Percentiles rank a stretch among this genome's conserved stretches.
Evolutionary conservation across 2,113 vertebrate genomes (phyloP).

Genomic region (Bostrychus sinensis): DNA sequence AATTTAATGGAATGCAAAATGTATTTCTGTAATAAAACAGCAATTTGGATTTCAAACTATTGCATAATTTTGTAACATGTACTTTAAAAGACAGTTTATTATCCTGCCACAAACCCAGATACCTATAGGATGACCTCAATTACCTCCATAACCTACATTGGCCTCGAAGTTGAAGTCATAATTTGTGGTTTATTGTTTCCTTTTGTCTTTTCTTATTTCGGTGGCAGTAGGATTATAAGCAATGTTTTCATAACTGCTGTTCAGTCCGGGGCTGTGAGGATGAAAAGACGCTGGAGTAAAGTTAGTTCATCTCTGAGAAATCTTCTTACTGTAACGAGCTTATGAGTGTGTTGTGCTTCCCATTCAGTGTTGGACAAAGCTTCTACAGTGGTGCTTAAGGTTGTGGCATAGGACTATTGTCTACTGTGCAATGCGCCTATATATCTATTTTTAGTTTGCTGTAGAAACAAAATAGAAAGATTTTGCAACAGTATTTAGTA

Average conservation of each 20-base stretch:
- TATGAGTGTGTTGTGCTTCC: conserved; percentile 66
- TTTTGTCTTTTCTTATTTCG: background rate
- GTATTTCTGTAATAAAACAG: too few species aligned
- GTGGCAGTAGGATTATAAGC: background rate
- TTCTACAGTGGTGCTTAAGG: background rate
- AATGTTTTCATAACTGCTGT: conserved; percentile 14
- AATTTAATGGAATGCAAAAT: too few species aligned
- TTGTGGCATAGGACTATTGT: background rate
- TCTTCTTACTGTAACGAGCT: conserved; percentile 78
- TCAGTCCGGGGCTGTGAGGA: conserved; percentile 20
- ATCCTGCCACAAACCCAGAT: too few species aligned
- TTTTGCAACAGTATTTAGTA: too few species aligned
- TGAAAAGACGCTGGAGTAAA: conserved; percentile 55
- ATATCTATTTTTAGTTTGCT: background rate
- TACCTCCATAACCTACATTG: too few species aligned
- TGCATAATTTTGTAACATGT: too few species aligned
- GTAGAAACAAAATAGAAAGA: background rate
- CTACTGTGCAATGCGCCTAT: background rate
- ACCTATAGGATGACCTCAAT: too few species aligned
- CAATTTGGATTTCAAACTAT: too few species aligned
- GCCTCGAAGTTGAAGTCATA: background rate
- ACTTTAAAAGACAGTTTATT: too few species aligned
- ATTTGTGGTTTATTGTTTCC: background rate
- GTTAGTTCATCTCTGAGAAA: conserved; percentile 74
- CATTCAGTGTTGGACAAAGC: conserved; percentile 49